Conservation (phyloP, 1,140 invertebrate species). For the Euschistus heros region DNA sequence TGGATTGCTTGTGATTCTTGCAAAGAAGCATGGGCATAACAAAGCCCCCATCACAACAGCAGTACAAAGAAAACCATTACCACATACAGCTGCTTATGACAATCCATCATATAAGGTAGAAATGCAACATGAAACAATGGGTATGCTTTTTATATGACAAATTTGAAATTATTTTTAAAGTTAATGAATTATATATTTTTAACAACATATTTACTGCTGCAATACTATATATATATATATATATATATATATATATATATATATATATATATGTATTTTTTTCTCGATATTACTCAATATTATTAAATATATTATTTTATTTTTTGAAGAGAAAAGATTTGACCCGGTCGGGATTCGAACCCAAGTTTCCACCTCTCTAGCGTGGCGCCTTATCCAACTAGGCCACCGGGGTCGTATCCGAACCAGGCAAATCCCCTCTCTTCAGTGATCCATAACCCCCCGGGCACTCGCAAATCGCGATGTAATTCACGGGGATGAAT, state of each 20-base stretch:
- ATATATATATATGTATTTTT: not conserved
- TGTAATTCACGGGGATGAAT: no score
- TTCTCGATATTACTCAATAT: not conserved
- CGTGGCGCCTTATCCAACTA: no score
- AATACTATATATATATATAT: not conserved
- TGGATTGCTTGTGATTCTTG: constrained; percentile 63
- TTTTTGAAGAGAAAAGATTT: no score
- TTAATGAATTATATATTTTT: not conserved
- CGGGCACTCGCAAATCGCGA: no score
- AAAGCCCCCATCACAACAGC: constrained; percentile 52
- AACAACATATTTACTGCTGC: not conserved
- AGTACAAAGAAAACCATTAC: constrained; percentile 36
- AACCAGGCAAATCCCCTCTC: no score
- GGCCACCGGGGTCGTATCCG: not conserved
- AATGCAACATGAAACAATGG: constrained; percentile 81
- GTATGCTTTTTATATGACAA: constrained; percentile 38
- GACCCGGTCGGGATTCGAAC: no score
- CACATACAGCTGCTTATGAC: constrained; percentile 65
- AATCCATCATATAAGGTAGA: constrained; percentile 91
- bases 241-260: not conserved
- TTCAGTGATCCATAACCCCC: no score
- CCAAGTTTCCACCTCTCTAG: no score
- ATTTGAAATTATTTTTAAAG: not conserved
- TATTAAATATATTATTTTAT: not conserved
- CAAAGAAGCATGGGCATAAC: constrained; percentile 55